A percentile compares a stretch with the other conserved stretches of the same genome.
Conservation (phyloP, 2,797 vertebrate genomes). For the Chaenodraco wilsoni region DNA sequence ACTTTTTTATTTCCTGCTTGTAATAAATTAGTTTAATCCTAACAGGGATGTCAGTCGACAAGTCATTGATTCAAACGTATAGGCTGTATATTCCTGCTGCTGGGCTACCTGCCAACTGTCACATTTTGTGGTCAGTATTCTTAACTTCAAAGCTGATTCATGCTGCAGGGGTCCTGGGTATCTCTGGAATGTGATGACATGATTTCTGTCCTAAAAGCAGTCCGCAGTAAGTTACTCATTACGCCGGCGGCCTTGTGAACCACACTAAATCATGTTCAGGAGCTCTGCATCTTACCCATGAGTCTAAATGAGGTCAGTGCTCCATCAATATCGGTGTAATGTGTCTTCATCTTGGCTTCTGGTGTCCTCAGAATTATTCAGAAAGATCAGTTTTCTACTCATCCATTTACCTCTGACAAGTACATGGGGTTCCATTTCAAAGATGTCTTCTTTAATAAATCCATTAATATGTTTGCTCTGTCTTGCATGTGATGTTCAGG, state of each 20-base stretch:
- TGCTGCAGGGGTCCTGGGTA: slow-evolving; percentile 19
- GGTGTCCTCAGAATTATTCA: slow-evolving; percentile 22
- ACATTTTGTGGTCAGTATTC: neutral
- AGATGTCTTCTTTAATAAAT: neutral
- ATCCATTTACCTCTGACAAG: slow-evolving; percentile 14
- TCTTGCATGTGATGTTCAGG: neutral
- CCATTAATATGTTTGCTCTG: neutral
- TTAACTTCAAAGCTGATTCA: slow-evolving; percentile 22
- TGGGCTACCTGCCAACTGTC: neutral
- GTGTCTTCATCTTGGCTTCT: slow-evolving; percentile 18
- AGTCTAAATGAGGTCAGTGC: slow-evolving; percentile 48
- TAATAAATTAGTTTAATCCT: neutral
- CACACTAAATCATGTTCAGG: slow-evolving; percentile 34
- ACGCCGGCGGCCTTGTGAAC: slow-evolving; percentile 24
- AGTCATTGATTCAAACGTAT: neutral
- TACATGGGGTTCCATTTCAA: neutral
- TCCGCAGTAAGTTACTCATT: slow-evolving; percentile 33
- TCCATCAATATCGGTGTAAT: slow-evolving; percentile 28
- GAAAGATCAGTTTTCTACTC: slow-evolving; percentile 15
- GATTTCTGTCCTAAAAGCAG: slow-evolving; percentile 13
- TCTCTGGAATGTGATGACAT: slow-evolving; percentile 30
- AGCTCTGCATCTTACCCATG: slow-evolving; percentile 44
- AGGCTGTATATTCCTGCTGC: neutral
- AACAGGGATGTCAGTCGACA: neutral
- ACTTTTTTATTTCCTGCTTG: neutral